phyloP scores from a whole-genome alignment of 2,113 vertebrate genomes.

The Poeciliopsis retropinna region DNA sequence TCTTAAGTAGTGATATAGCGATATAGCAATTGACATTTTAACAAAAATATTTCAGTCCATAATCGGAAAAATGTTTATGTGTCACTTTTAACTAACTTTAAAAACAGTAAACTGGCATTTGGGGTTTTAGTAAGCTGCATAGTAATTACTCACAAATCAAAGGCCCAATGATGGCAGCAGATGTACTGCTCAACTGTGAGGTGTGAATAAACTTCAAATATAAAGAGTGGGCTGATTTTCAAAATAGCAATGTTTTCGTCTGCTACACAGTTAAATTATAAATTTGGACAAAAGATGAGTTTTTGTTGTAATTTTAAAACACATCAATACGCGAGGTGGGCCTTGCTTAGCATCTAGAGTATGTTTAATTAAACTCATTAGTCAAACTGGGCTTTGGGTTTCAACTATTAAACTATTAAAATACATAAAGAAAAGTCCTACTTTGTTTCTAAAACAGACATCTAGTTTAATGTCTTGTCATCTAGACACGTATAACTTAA shows the following conservation, averaged over 20 bases:
- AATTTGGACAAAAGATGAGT: constrained; percentile 15
- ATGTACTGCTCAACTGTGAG: constrained; percentile 21
- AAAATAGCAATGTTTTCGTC: not conserved
- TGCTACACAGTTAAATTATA: constrained; percentile 11
- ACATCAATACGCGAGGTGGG: not conserved
- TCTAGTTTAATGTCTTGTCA: no score
- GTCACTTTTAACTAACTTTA: no score
- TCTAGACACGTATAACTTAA: constrained; percentile 34
- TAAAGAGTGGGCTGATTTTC: not conserved
- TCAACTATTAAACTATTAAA: constrained; percentile 38
- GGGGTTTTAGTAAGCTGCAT: no score
- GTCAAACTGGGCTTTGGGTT: constrained; percentile 36
- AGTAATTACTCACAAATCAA: no score
- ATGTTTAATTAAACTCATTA: constrained; percentile 46
- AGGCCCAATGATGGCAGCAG: not conserved
- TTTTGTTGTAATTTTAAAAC: constrained; percentile 9
- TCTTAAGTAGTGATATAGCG: no score
- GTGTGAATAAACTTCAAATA: constrained; percentile 8
- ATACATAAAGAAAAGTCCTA: constrained; percentile 31
- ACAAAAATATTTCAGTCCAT: no score
- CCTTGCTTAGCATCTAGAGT: not conserved
- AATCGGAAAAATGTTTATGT: no score
- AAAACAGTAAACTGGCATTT: no score
- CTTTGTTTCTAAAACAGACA: no score
- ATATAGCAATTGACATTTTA: no score